These are phyloP conservation scores for Spongilla lacustris DNA, from an alignment of 37 sponge, comb jelly and placozoan genomes.

Conservation along the genomic window DNA sequence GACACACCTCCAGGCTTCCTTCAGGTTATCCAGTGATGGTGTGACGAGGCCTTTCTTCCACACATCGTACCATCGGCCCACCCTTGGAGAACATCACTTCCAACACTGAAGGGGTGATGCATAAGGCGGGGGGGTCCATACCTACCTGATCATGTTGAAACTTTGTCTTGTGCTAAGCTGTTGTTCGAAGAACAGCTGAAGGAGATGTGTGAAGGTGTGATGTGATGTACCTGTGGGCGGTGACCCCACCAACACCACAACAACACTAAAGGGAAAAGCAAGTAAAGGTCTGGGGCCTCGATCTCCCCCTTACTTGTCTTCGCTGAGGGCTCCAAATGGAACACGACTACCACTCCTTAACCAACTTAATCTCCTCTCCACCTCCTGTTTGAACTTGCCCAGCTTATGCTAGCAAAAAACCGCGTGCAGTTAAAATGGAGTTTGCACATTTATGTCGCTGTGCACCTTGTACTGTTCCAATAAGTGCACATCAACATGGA, in stretches of 20 bases:
- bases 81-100: conserved; percentile 2
- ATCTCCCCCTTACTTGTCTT: neutral
- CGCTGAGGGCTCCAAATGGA: conserved; percentile 40
- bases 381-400: neutral
- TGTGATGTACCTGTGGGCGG: neutral
- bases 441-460: neutral
- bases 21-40: conserved; percentile 3
- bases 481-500: conserved; percentile 45
- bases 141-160: conserved; percentile 50
- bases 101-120: too few species aligned
- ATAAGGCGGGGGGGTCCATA: too few species aligned
- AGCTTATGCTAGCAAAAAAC: conserved; percentile 16
- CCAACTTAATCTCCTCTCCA: conserved; percentile 29
- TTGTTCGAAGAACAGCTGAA: conserved; percentile 18
- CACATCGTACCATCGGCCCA: conserved; percentile 24
- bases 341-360: conserved; percentile 42
- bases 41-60: conserved; percentile 18
- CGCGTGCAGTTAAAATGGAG: neutral
- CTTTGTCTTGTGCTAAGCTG: conserved; percentile 21
- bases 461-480: conserved; percentile 29
- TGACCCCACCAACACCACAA: too few species aligned
- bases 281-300: too few species aligned
- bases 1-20: conserved; percentile 54
- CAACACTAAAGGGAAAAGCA: too few species aligned
- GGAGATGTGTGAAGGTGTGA: neutral